Percentiles rank a stretch among this genome's conserved stretches.
Conservation (phyloP, 2,797 vertebrate genomes). For the Pseudopleuronectes americanus region DNA sequence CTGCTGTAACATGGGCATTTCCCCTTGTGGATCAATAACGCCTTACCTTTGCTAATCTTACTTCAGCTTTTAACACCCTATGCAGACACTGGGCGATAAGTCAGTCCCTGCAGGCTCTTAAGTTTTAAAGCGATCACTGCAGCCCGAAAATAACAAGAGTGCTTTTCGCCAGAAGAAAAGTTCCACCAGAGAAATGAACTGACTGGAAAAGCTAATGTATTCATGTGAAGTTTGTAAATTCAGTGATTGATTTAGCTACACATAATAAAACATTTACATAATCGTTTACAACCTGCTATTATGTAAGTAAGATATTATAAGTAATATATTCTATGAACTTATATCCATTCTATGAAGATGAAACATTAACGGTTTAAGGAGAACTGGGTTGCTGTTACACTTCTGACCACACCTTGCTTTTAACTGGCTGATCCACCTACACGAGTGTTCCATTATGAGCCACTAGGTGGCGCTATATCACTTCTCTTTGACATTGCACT, state of each 20-base stretch:
- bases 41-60: not conserved
- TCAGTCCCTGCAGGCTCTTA: not conserved
- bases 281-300: no score
- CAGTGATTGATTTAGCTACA: no score
- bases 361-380: not conserved
- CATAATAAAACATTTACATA: no score
- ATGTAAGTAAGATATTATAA: no score
- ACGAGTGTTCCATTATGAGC: not conserved
- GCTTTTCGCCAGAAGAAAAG: no score
- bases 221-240: no score
- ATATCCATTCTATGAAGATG: not conserved
- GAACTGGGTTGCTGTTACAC: not conserved
- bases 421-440: not conserved
- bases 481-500: conserved; percentile 1
- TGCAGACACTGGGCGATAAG: not conserved
- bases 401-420: not conserved
- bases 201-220: no score
- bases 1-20: not conserved
- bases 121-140: not conserved
- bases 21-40: not conserved
- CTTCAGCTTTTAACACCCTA: not conserved
- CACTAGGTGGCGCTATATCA: conserved; percentile 69
- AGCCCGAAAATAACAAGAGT: no score
- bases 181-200: no score
- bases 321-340: no score